Evolutionary conservation across 2,113 vertebrate genomes (phyloP).

Genomic region (Prolemur simus): DNA sequence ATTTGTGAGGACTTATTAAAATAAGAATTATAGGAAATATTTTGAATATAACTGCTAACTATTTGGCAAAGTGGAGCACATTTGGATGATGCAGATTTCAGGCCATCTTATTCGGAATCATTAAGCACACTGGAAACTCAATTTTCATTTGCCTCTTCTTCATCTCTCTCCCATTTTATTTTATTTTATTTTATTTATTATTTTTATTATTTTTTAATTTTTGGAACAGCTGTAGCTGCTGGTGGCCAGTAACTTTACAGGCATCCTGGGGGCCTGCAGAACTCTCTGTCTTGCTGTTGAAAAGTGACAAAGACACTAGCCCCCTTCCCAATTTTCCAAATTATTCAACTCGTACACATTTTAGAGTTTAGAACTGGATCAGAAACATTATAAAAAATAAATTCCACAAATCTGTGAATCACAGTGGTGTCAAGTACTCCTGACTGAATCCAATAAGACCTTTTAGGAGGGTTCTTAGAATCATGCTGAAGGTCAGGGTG

Average conservation of each 20-base stretch:
- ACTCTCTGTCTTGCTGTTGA: background rate
- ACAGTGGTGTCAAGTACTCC: background rate
- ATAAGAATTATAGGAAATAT: background rate
- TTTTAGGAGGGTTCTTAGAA: background rate
- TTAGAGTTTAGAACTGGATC: background rate
- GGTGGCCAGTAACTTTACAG: slow-evolving; percentile 61
- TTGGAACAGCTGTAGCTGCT: slow-evolving; percentile 69
- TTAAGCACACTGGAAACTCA: background rate
- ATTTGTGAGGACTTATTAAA: background rate
- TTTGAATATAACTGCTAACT: slow-evolving; percentile 9
- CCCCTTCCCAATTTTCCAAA: background rate
- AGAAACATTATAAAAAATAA: background rate
- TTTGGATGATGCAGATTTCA: background rate
- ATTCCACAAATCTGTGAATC: background rate
- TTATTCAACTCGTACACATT: background rate
- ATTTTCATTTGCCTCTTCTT: background rate
- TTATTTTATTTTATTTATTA: too few relatives aligned
- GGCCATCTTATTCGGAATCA: background rate
- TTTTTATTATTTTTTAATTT: background rate
- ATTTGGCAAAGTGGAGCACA: background rate
- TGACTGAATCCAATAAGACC: background rate
- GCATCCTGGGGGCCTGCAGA: background rate
- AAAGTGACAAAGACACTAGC: background rate
- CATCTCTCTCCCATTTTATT: background rate
- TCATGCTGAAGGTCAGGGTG: background rate